A percentile compares a stretch with the other conserved stretches of the same genome.
Evolutionary conservation across 2,113 vertebrate species (phyloP).

Genomic region (Condylura cristata): DNA sequence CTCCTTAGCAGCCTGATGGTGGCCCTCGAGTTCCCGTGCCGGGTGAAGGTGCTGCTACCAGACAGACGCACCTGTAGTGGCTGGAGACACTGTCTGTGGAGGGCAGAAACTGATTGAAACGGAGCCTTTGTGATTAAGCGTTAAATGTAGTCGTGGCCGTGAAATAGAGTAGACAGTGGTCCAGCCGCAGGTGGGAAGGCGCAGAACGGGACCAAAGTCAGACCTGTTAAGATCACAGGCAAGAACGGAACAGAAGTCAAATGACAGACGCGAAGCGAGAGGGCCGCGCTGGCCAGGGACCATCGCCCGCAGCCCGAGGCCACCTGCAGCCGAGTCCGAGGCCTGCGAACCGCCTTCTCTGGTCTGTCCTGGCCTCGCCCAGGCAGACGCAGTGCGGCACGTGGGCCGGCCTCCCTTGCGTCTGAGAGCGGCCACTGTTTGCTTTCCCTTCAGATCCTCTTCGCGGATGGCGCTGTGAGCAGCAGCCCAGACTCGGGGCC

Average conservation of each 20-base stretch:
- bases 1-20: not conserved
- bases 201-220: not conserved
- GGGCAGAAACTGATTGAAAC: not conserved
- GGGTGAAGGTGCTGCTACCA: not conserved
- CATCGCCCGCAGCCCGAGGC: not conserved
- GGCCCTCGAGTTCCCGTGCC: not conserved
- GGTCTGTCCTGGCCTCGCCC: not conserved
- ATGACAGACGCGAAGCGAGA: not conserved
- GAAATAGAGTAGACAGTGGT: not conserved
- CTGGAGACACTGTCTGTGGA: not conserved
- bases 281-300: not conserved
- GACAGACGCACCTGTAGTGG: not conserved
- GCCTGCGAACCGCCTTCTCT: not conserved
- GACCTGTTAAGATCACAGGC: no score
- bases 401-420: not conserved
- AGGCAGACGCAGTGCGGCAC: not conserved
- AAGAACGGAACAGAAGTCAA: no score
- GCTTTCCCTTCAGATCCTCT: conserved; percentile 88
- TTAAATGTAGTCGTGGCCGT: not conserved
- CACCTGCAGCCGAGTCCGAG: not conserved
- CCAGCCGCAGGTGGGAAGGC: not conserved
- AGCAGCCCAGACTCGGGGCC: conserved; percentile 90
- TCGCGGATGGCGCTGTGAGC: conserved; percentile 92
- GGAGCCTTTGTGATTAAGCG: not conserved
- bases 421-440: not conserved